A percentile compares a stretch with the other conserved stretches of the same genome.
Evolutionary conservation across 2,888 invertebrate species (phyloP).

Genomic region (Chirona hameri): DNA sequence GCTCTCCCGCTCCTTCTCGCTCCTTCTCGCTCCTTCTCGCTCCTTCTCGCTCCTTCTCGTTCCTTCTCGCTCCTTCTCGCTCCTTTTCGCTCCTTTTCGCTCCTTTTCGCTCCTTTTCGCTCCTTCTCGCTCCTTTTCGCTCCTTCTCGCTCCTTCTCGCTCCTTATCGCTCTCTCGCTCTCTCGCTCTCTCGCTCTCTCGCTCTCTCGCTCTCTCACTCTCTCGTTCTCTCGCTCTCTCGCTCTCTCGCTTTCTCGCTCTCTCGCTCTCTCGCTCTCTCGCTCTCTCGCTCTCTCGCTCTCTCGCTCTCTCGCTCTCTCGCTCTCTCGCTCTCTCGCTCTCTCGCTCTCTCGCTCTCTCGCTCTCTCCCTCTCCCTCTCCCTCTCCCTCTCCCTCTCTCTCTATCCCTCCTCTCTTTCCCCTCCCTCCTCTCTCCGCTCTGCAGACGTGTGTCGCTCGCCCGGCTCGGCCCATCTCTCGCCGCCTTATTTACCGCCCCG

Average conservation of each 20-base stretch:
- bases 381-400: not conserved
- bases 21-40: not conserved
- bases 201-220: too few relatives aligned
- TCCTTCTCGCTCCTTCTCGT: not conserved
- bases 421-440: not conserved
- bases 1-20: not conserved
- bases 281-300: too few relatives aligned
- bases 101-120: not conserved
- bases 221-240: too few relatives aligned
- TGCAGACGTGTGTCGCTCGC: not conserved
- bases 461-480: not conserved
- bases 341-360: too few relatives aligned
- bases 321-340: too few relatives aligned
- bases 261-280: too few relatives aligned
- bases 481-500: constrained; percentile 9
- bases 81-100: not conserved
- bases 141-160: not conserved
- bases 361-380: too few relatives aligned
- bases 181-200: too few relatives aligned
- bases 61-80: not conserved
- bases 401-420: not conserved
- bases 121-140: not conserved
- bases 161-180: too few relatives aligned
- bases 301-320: too few relatives aligned
- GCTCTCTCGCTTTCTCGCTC: too few relatives aligned